phyloP scores from a whole-genome alignment of 1,140 invertebrate species.

The Drosophila lowei region DNA sequence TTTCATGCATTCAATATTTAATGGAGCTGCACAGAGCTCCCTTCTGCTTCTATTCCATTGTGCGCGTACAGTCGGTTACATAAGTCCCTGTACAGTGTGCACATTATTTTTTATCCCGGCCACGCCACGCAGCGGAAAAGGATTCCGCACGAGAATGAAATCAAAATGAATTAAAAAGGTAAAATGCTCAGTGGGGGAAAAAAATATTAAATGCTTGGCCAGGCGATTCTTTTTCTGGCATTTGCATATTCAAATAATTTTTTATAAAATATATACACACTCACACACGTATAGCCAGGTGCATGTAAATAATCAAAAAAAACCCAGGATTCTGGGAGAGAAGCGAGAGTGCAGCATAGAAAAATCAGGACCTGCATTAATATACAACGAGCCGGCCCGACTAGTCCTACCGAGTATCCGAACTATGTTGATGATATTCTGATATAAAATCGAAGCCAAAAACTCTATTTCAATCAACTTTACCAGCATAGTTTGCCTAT shows the following conservation, averaged over 20 bases:
- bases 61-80: slow-evolving; percentile 52
- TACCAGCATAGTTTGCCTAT: too few relatives aligned
- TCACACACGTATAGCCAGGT: not conserved
- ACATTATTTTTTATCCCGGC: slow-evolving; percentile 19
- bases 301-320: slow-evolving; percentile 27
- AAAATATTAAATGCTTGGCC: slow-evolving; percentile 46
- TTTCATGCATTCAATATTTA: slow-evolving; percentile 73
- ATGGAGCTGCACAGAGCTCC: slow-evolving; percentile 33
- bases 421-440: too few relatives aligned
- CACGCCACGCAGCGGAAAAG: slow-evolving; percentile 22
- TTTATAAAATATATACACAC: slow-evolving; percentile 53
- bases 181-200: slow-evolving; percentile 24
- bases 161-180: slow-evolving; percentile 42
- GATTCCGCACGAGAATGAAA: slow-evolving; percentile 18
- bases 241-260: slow-evolving; percentile 79
- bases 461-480: not conserved
- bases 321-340: slow-evolving; percentile 7
- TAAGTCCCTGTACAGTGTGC: slow-evolving; percentile 48
- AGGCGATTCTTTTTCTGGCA: slow-evolving; percentile 37
- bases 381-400: slow-evolving; percentile 11
- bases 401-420: not conserved
- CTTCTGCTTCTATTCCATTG: slow-evolving; percentile 29
- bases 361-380: slow-evolving; percentile 56
- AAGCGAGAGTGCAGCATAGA: slow-evolving; percentile 39
- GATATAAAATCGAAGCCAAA: not conserved